Conservation (phyloP, 2,888 invertebrate species). For the Hymenopus coronatus region DNA sequence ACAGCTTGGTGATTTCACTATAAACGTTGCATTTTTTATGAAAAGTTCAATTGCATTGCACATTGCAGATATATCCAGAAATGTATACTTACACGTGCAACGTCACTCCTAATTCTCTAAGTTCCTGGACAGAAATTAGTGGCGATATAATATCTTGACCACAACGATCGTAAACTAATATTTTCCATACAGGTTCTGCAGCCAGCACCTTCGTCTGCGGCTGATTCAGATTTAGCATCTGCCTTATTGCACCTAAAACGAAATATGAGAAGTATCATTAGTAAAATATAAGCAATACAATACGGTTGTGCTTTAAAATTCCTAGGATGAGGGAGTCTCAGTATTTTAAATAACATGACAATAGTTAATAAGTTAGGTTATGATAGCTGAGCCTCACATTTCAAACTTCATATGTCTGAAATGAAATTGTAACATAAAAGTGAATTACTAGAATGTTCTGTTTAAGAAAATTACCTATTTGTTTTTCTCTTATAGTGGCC, state of each 20-base stretch:
- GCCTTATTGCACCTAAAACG: conserved; percentile 79
- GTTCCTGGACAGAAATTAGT: conserved; percentile 89
- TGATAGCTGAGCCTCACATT: neutral
- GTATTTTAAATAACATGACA: neutral
- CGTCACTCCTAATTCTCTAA: conserved; percentile 94
- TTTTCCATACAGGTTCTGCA: conserved; percentile 92
- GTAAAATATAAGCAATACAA: neutral
- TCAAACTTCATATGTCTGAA: too few relatives aligned
- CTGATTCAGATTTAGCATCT: conserved; percentile 92
- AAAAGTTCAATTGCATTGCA: too few relatives aligned
- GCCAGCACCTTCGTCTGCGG: conserved; percentile 71
- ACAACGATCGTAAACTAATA: conserved; percentile 90
- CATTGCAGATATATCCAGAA: neutral
- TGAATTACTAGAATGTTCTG: neutral
- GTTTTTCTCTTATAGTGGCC: conserved; percentile 43
- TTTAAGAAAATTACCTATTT: conserved; percentile 41
- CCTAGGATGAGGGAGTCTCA: too few relatives aligned
- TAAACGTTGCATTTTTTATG: too few relatives aligned
- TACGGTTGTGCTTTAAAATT: neutral
- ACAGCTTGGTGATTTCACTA: too few relatives aligned
- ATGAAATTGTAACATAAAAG: neutral
- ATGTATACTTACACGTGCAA: conserved; percentile 90
- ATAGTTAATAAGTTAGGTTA: neutral
- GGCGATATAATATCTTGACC: conserved; percentile 99
- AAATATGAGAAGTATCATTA: neutral